Evolutionary conservation across 1,140 invertebrate genomes (phyloP), one percentile per base, ranked within the genome.

Genomic region (Heliconius eleuchia): DNA sequence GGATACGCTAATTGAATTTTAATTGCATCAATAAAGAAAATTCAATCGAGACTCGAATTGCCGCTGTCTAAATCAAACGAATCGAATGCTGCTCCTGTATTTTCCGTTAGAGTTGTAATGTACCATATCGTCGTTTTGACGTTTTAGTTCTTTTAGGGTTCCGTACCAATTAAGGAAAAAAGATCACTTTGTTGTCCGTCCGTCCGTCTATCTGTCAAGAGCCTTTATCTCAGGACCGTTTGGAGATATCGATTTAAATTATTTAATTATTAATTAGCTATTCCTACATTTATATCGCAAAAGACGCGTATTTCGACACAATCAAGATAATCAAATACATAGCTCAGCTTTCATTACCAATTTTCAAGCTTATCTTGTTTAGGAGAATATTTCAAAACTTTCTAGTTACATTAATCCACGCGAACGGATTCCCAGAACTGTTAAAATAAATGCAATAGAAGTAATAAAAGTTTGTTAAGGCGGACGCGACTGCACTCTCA

Each of bases 381-480:
- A 27, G 23, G n/a, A 30, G 23, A 13, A 66, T 66, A 66, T 66
- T 66, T 30, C 8, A 66, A 66, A 66, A 27, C 23, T 66, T 66
- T 66, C 57, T 66, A 13, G 9, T 66, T 66, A 66, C 57, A 66
- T 66, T 30, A 66, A 66, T 66, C 57, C 57, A 66, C 37, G 60
- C 13, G 60, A 76, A 60, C 60, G 23, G 74, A 76, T 76, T 66
- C 74, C n/a, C 60, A 27, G 74, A 50, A 76, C 74, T 76, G 71
- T 70, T 66, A 70, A 76, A 76, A 76, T 76, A 76, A 76, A 77
- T 77, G 42, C 66, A 77, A 71, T 77, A 77, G 70, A 77, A 77
- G 76, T 77, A 77, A 77, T 72, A 77, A 81, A 81, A 71, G 80
- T 81, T 78, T 72, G 73, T 78, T 78, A 78, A 77, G 73, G 57